Conservation (phyloP, 2,113 vertebrate species). For the Salvelinus alpinus region DNA sequence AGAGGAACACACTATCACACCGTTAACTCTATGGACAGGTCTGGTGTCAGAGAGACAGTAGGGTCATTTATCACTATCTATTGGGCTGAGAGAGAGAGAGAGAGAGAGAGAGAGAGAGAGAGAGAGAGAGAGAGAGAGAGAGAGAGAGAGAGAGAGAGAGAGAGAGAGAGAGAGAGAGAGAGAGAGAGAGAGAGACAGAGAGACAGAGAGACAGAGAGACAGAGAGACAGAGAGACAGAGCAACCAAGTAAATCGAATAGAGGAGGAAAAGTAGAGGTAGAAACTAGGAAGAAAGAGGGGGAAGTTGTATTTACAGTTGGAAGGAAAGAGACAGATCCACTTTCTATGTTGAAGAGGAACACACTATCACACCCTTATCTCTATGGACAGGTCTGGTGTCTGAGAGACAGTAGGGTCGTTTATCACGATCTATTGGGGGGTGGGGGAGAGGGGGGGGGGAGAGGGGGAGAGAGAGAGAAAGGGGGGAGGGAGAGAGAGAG, state of each 20-base stretch:
- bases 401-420: neutral
- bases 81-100: conserved; percentile 43
- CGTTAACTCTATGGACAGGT: neutral
- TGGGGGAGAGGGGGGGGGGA: fast-evolving
- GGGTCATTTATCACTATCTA: conserved; percentile 6
- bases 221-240: conserved; percentile 16
- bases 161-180: too few relatives aligned
- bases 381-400: neutral
- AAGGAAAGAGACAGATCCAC: too few relatives aligned
- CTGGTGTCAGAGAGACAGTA: neutral
- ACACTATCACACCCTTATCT: neutral
- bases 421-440: neutral
- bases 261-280: too few relatives aligned
- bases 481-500: too few relatives aligned
- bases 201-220: conserved; percentile 36
- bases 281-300: too few relatives aligned
- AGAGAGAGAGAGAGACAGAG: neutral
- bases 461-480: too few relatives aligned
- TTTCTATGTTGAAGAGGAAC: neutral
- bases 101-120: conserved; percentile 39
- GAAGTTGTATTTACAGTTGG: too few relatives aligned
- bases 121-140: neutral
- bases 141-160: too few relatives aligned
- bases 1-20: neutral
- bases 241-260: too few relatives aligned